Conservation (phyloP, 2,888 invertebrate genomes). For the Acheta domesticus region DNA sequence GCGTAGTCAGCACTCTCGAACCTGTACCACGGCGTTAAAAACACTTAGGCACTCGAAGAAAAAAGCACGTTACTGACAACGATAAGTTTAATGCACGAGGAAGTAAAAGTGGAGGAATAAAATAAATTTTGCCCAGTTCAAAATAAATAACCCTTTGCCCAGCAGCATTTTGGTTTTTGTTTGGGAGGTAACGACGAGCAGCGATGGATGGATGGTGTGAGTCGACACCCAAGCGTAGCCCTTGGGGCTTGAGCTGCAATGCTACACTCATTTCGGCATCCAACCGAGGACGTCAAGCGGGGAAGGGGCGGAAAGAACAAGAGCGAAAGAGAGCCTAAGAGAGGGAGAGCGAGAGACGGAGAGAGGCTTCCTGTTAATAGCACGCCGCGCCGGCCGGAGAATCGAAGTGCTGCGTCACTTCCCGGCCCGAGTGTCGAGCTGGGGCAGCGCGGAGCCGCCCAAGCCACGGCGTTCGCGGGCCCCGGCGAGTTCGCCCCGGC, state of each 20-base stretch:
- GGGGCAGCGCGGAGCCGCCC: not conserved
- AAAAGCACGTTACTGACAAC: not conserved
- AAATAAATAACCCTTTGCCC: no score
- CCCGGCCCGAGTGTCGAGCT: not conserved
- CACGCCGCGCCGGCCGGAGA: not conserved
- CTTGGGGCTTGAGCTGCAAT: no score
- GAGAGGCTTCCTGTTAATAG: slow-evolving; percentile 1
- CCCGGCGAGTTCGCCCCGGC: no score
- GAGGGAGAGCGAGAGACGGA: not conserved
- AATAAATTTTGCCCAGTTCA: no score
- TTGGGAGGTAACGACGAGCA: no score
- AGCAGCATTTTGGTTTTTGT: no score
- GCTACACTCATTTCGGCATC: no score
- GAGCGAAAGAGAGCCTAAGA: not conserved
- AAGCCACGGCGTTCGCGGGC: not conserved
- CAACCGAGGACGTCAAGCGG: no score
- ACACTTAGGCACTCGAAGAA: not conserved
- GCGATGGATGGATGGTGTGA: no score
- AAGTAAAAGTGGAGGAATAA: not conserved
- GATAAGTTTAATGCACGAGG: not conserved
- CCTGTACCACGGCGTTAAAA: not conserved
- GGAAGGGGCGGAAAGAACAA: not conserved
- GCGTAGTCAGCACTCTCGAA: slow-evolving; percentile 1
- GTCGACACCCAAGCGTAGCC: no score
- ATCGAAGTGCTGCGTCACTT: not conserved